Evolutionary conservation across 1,140 invertebrate species (phyloP), one percentile per base, ranked within the genome.

Genomic region (Drosophila sproati): DNA sequence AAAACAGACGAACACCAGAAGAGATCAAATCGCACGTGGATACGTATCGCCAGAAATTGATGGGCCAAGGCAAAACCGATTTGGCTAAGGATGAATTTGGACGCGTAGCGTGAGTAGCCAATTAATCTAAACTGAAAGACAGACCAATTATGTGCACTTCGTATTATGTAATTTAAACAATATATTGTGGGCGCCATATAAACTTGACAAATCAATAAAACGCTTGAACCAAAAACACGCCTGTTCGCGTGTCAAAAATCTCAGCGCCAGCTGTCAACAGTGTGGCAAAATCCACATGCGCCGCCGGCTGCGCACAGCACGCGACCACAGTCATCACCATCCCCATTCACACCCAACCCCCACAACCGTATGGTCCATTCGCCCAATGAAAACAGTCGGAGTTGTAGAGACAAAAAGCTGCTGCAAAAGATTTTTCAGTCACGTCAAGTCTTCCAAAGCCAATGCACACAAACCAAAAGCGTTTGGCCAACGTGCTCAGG

Each of bases 21-120:
- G 96, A 97, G 91, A 97, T 98, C 73, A 95, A 96, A 73, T 94
- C 95, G 78, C 97, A 97, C 82, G 96, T 98, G 47, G 94, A 95
- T 32, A 95, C 95, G 48, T 98, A 96, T 93, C 94, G 97, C 34
- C 95, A 95, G 83, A 96, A 97, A 94, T 94, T 98, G 76, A 94
- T 96, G 88, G 93, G 93, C 81, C 90, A 93, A 73, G 93, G 85
- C 45, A 92, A 93, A 80, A 83, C 74, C 20, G 93, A 94, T 86
- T 87, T 95, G 76, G 93, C 95, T 41, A 94, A 94, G 80, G 96
- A 97, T 94, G 95, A 96, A 91, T 96, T 95, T 92, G 96, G 96
- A 63, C 94, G 96, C 92, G 94, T 96, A 82, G 94, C 95, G 96
- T 97, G 93, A 96, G 96, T 96, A 92, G 5, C 63, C 8, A 39